These are phyloP conservation scores for Epirrhoe alternata DNA, from an alignment of 2,888 invertebrate species.

Conservation along the genomic window DNA sequence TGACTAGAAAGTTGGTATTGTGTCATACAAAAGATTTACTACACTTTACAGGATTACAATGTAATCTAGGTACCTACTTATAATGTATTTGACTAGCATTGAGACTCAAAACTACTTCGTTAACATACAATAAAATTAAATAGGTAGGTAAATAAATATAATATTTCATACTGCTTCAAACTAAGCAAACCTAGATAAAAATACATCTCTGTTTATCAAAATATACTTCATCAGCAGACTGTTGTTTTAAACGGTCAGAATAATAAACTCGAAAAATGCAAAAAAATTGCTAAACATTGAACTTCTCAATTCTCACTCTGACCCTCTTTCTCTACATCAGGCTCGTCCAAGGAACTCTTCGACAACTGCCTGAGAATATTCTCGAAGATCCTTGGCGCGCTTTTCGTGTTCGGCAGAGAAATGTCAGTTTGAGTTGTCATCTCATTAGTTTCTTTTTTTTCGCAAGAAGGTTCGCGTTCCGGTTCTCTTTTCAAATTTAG, in stretches of 20 bases:
- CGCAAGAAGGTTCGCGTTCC: constrained; percentile 54
- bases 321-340: constrained; percentile 7
- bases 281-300: neutral
- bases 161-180: no score
- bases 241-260: no score
- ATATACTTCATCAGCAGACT: no score
- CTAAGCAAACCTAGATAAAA: no score
- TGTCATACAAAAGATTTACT: neutral
- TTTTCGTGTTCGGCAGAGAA: constrained; percentile 77
- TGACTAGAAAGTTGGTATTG: no score
- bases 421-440: constrained; percentile 79
- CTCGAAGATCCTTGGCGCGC: constrained; percentile 80
- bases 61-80: neutral
- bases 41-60: neutral
- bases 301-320: constrained; percentile 4
- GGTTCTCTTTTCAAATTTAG: constrained; percentile 67
- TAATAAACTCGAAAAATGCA: no score
- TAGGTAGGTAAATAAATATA: no score
- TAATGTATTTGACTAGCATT: neutral
- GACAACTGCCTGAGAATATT: constrained; percentile 75
- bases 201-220: no score
- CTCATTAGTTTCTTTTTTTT: constrained; percentile 51
- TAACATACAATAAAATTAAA: no score
- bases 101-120: no score
- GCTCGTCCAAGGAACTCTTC: constrained; percentile 69